These are phyloP conservation scores for Aphidius ervi DNA, from an alignment of 1,140 invertebrate species.

Conservation along the genomic window DNA sequence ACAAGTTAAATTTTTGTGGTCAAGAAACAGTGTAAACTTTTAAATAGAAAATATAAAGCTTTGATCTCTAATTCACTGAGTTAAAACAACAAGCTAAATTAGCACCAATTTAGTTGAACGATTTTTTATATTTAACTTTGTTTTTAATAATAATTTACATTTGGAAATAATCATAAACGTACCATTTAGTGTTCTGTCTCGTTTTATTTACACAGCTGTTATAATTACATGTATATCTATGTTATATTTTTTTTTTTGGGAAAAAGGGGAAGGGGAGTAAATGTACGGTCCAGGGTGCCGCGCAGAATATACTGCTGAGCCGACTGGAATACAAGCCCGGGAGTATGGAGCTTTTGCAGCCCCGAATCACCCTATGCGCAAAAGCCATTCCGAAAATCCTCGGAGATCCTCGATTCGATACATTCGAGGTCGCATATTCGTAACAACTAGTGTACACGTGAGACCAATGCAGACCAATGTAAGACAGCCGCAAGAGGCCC, in stretches of 20 bases:
- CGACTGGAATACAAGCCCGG: conserved; percentile 29
- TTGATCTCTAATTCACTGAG: no score
- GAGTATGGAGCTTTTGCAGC: conserved; percentile 22
- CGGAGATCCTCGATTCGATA: conserved; percentile 47
- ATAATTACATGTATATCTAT: not conserved
- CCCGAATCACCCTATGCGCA: conserved; percentile 11
- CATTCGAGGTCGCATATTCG: conserved; percentile 29
- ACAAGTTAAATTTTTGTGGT: no score
- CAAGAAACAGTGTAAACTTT: no score
- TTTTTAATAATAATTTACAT: no score
- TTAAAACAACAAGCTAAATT: no score
- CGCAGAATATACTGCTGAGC: conserved; percentile 29
- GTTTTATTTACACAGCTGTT: conserved; percentile 3
- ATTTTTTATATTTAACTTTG: no score
- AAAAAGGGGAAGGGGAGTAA: not conserved
- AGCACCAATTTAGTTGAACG: no score
- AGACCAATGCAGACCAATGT: no score
- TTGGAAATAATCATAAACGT: no score
- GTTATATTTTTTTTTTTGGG: not conserved
- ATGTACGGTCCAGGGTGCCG: conserved; percentile 33
- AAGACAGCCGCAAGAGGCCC: no score
- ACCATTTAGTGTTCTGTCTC: not conserved
- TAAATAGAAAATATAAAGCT: no score
- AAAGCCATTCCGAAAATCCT: conserved; percentile 44
- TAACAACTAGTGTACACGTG: no score